Evolutionary conservation across 2,113 vertebrate species (phyloP), one percentile per base, ranked within the genome.

Genomic region (Clinocottus analis): DNA sequence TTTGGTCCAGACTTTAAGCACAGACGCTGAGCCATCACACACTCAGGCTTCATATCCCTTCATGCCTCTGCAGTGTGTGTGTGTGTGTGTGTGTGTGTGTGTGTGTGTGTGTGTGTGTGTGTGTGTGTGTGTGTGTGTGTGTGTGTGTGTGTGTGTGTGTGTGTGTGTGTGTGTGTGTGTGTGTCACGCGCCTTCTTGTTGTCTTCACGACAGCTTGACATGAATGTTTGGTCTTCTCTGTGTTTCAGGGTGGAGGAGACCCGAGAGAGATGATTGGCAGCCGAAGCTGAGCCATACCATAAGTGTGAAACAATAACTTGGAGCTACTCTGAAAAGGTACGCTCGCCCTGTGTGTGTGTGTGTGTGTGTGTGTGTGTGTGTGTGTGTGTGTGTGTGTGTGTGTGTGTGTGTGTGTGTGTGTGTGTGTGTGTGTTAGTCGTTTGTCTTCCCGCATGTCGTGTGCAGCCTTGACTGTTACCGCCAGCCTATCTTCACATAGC

Each of bases 291-390:
- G 88, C 80, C 73, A 65, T 63, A 45, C 82, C 86, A 75, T 86
- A 71, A 85, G 87, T 79, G 91, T 86, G 85, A 89, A 88, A 89
- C 89, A 64, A 76, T 83, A 88, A 83, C 78, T 77, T 47, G 82
- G 89, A 91, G 92, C 90, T 92, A 81, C 77, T 90, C 85, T 87
- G n/a, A 37, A 88, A 85, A 94, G 91, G 91, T 92, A 85, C 13
- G 70, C 59, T 49, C 60, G 74, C 75, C 56, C 16, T 16, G 55
- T 29, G 66, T 65, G 75, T 67, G 39, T 72, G 73, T 78, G 55
- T 84, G 47, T 68, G 39, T 43, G 39, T 41, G 39, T 41, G 39
- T 41, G 39, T 41, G 39, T 41, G 39, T 41, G 39, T 41, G 39
- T 41, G 39, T 41, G 39, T 41, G 39, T 41, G 11, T 13, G 39